Conservation (phyloP, 2,888 invertebrate genomes). For the Rhamnusium bicolor region DNA sequence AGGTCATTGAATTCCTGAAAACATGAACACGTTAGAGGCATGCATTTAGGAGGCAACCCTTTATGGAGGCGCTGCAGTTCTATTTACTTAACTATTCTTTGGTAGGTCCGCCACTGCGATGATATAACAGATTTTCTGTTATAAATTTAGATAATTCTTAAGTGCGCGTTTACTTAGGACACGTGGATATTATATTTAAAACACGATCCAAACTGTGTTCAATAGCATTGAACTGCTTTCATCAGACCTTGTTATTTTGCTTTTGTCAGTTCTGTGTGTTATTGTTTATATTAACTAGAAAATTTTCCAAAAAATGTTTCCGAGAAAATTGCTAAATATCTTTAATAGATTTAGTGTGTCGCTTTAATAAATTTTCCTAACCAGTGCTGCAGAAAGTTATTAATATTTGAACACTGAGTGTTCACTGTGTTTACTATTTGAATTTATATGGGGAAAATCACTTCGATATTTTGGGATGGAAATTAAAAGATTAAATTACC, state of each 20-base stretch:
- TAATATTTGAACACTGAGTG: no score
- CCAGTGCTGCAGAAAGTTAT: no score
- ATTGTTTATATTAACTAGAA: conserved; percentile 1
- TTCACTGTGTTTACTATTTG: no score
- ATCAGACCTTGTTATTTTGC: background rate
- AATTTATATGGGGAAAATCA: no score
- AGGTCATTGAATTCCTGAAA: no score
- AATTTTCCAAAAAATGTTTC: background rate
- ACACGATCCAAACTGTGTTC: conserved; percentile 9
- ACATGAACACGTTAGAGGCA: no score
- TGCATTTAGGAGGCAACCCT: no score
- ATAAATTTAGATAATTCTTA: background rate
- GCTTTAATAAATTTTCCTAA: background rate
- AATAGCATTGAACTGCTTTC: conserved; percentile 29
- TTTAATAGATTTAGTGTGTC: background rate
- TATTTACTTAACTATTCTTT: no score
- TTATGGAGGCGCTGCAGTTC: no score
- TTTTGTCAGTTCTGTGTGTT: background rate
- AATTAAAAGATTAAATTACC: no score
- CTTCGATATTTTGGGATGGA: no score
- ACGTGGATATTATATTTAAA: conserved; percentile 16
- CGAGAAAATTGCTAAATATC: background rate
- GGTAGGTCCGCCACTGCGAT: no score
- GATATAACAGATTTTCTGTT: background rate
- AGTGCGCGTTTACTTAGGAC: conserved; percentile 26